Evolutionary conservation across 2,888 invertebrate species (phyloP).

Genomic region (Meliscaeva auricollis): DNA sequence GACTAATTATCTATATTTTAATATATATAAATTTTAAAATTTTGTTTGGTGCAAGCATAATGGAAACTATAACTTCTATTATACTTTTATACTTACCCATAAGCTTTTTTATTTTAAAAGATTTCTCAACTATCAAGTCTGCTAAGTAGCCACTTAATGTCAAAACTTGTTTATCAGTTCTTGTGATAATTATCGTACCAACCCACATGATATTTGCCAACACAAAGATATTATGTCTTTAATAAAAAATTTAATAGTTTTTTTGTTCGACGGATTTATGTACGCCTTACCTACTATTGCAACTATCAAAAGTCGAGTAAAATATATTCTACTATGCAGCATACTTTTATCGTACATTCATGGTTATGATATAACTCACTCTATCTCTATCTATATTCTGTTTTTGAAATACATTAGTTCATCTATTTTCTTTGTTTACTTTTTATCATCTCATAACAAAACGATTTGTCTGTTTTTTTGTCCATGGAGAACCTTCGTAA

Average conservation of each 20-base stretch:
- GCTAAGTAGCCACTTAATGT: not conserved
- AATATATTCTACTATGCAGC: not conserved
- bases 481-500: not conserved
- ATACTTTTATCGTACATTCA: too few relatives aligned
- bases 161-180: not conserved
- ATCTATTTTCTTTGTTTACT: not conserved
- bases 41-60: too few relatives aligned
- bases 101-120: not conserved
- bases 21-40: too few relatives aligned
- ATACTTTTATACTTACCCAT: not conserved
- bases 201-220: not conserved
- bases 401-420: not conserved
- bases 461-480: not conserved
- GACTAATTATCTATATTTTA: too few relatives aligned
- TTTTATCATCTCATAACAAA: conserved; percentile 7
- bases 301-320: not conserved
- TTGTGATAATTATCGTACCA: not conserved
- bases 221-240: too few relatives aligned
- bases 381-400: conserved; percentile 14
- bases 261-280: conserved; percentile 19
- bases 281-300: too few relatives aligned
- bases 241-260: conserved; percentile 5
- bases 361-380: conserved; percentile 6
- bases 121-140: too few relatives aligned
- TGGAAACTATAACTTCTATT: not conserved